phyloP scores from a whole-genome alignment of 2,888 invertebrate species.

The Dryadula phaetusa region DNA sequence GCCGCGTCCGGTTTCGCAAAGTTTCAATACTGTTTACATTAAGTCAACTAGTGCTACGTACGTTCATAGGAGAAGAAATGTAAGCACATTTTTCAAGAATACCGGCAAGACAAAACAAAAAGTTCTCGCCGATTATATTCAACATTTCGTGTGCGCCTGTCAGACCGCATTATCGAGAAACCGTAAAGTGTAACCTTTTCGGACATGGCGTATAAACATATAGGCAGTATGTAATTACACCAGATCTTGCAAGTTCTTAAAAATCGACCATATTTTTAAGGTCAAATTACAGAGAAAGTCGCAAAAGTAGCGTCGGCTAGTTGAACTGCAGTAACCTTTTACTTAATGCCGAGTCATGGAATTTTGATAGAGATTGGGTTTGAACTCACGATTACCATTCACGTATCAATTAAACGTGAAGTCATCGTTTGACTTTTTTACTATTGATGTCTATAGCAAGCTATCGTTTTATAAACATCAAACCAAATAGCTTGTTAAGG shows the following conservation, averaged over 20 bases:
- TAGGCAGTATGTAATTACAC: conserved; percentile 50
- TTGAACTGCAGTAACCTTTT: conserved; percentile 68
- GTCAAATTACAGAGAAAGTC: conserved; percentile 64
- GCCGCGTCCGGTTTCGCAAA: conserved; percentile 18
- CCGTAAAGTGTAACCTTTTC: conserved; percentile 26
- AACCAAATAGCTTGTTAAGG: background rate
- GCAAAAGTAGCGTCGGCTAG: conserved; percentile 52
- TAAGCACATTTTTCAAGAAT: background rate
- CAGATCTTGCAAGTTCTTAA: conserved; percentile 51
- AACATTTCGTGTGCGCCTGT: conserved; percentile 18
- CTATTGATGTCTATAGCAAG: conserved; percentile 19
- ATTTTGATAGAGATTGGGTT: conserved; percentile 43
- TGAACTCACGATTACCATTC: conserved; percentile 41
- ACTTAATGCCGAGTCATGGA: conserved; percentile 55
- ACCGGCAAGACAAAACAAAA: background rate
- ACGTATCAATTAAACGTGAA: conserved; percentile 43
- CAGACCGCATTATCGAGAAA: conserved; percentile 28
- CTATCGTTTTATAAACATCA: conserved; percentile 6
- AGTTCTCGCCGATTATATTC: background rate
- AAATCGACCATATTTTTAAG: conserved; percentile 44
- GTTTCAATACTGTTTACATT: conserved; percentile 4
- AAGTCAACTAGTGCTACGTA: background rate
- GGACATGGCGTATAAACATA: conserved; percentile 17
- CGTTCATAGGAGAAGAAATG: background rate
- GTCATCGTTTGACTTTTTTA: conserved; percentile 34